Evolutionary conservation across 2,797 vertebrate genomes (phyloP), one percentile per base, ranked within the genome.

Genomic region (Sparidentex hasta): DNA sequence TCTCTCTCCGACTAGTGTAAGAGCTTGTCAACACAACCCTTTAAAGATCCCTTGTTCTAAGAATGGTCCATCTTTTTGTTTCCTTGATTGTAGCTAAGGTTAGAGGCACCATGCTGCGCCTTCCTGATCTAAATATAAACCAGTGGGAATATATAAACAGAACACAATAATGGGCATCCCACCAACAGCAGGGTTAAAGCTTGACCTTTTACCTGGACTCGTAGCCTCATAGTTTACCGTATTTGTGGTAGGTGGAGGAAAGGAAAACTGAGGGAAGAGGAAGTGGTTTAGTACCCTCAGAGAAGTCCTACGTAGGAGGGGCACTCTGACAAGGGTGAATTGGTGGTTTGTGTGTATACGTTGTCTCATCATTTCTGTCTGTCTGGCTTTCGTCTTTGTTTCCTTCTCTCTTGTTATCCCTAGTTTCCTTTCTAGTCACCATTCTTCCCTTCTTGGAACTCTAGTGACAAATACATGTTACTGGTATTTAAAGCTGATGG

Each of bases 91-190:
- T 67, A 68, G 62, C 66, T 56, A 65, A 81, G 56, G 67, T 81
- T 83, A 41, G 72, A 81, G 65, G 52, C 63, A 67, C 62, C 74
- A 63, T 68, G 41, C 77, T 71, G 78, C 8, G 65, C 59, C 66
- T 86, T 84, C 63, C 81, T 70, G 74, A 64, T 87, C 90, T 92
- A 92, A 92, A 91, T 91, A 92, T 91, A 92, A 78, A 83, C 75
- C 76, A 88, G 47, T 71, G 80, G 76, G 68, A 91, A 87, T 87
- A 66, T 84, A 83, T 85, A 83, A 87, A 88, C 81, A 87, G 70
- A 85, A 85, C 85, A 92, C 89, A 92, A 90, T 90, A 82, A 88
- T 74, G 74, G 67, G 78, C 85, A 80, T 78, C 67, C 61, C 75
- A 87, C 76, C 81, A 87, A 85, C 56, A 74, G 50, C 64, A 43